phyloP scores from a whole-genome alignment of 2,888 invertebrate genomes.

The Plemyria rubiginata region DNA sequence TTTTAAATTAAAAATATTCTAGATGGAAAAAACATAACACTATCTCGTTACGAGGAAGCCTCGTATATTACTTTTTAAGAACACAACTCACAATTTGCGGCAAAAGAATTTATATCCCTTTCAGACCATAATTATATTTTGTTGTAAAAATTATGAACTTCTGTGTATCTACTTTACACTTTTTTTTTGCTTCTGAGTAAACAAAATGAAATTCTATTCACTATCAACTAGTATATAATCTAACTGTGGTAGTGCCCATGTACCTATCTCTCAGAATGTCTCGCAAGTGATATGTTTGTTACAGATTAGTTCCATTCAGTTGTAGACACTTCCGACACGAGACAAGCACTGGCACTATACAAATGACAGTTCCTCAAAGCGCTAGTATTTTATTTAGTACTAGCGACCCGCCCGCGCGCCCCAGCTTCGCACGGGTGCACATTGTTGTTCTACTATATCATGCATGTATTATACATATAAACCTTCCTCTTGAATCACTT shows the following conservation, averaged over 20 bases:
- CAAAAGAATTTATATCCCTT: conserved; percentile 30
- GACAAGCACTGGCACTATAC: neutral
- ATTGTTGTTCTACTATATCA: no score
- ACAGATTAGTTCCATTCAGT: neutral
- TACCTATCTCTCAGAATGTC: conserved; percentile 1
- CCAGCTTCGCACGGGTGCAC: no score
- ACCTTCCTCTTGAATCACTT: no score
- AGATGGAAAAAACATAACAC: neutral
- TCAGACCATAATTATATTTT: conserved; percentile 32
- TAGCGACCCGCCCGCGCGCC: no score
- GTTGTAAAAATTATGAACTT: conserved; percentile 36
- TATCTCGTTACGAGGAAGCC: conserved; percentile 5
- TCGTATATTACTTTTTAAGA: conserved; percentile 16
- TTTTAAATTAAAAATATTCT: neutral
- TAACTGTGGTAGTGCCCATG: neutral
- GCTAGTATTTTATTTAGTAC: neutral
- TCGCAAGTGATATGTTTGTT: neutral
- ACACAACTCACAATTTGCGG: conserved; percentile 23
- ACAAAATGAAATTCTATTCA: conserved; percentile 25
- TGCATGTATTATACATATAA: no score
- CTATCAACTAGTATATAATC: no score
- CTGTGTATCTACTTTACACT: conserved; percentile 22
- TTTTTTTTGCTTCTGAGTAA: conserved; percentile 25
- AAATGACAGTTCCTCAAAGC: neutral
- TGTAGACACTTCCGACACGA: neutral